Conservation (phyloP, 2,797 vertebrate genomes). For the Rhinella marina region DNA sequence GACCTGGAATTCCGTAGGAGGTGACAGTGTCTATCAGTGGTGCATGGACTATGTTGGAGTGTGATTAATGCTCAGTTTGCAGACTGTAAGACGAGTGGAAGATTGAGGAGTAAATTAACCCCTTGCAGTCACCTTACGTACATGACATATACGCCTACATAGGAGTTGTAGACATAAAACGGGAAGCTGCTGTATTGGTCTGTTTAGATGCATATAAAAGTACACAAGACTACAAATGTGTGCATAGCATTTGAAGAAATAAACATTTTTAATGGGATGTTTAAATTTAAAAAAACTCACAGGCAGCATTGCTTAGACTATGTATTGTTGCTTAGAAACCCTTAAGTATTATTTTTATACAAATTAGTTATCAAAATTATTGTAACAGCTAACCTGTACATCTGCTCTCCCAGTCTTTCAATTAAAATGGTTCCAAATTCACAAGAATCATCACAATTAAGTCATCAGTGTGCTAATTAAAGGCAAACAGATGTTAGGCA, state of each 20-base stretch:
- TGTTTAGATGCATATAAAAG: neutral
- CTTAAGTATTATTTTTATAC: neutral
- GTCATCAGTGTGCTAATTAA: conserved; percentile 40
- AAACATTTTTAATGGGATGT: neutral
- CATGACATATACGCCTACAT: no score
- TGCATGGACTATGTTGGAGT: no score
- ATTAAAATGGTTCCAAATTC: conserved; percentile 35
- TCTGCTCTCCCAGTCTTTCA: conserved; percentile 44
- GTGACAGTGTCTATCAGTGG: no score
- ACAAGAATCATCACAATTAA: conserved; percentile 39
- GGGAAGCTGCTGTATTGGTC: neutral
- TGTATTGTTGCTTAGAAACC: conserved; percentile 33
- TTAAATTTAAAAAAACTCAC: neutral
- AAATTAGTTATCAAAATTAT: neutral
- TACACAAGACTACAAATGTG: neutral
- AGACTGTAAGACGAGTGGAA: no score
- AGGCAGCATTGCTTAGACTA: neutral
- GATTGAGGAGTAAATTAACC: no score
- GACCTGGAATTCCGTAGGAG: no score
- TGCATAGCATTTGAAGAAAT: neutral
- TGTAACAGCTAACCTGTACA: conserved; percentile 39
- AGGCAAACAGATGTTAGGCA: conserved; percentile 41
- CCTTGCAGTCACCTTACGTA: no score
- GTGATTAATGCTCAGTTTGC: no score
- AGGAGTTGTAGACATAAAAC: no score